Evolutionary conservation across 2,113 vertebrate genomes (phyloP).

Genomic region (Columba janthina): DNA sequence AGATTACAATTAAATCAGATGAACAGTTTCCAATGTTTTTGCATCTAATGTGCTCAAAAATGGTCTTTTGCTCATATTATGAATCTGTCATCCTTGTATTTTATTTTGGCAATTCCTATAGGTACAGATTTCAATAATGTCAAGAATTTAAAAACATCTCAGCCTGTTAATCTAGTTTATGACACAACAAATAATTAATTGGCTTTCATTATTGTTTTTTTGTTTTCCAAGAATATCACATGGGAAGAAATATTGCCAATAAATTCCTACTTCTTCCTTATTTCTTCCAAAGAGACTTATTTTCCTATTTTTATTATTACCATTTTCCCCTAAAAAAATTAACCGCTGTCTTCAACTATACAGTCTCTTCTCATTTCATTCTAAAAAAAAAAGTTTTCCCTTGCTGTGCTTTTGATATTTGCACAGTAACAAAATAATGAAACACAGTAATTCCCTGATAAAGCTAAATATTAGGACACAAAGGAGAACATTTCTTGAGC

Average conservation of each 20-base stretch:
- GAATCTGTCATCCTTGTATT: constrained; percentile 54
- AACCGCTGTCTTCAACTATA: neutral
- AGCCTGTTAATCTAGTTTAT: constrained; percentile 43
- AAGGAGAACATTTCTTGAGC: neutral
- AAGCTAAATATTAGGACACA: neutral
- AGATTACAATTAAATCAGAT: constrained; percentile 77
- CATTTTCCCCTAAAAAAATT: neutral
- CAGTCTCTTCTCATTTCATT: neutral
- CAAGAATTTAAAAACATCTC: constrained; percentile 64
- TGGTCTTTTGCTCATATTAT: constrained; percentile 56
- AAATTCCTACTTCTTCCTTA: neutral
- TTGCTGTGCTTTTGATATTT: neutral
- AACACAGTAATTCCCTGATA: neutral
- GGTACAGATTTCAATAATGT: constrained; percentile 67
- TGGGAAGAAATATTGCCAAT: neutral
- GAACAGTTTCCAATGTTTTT: constrained; percentile 73
- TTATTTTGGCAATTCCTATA: constrained; percentile 58
- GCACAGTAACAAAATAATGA: neutral
- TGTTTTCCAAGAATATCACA: neutral
- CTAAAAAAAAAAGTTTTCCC: neutral
- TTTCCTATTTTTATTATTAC: neutral
- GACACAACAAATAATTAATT: constrained; percentile 54
- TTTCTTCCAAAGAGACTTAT: neutral
- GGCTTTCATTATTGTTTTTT: constrained; percentile 19
- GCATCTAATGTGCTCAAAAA: constrained; percentile 63